Base-by-base conservation (phyloP, 2,888 invertebrate genomes). In the Cryptophagus acutangulus region DNA sequence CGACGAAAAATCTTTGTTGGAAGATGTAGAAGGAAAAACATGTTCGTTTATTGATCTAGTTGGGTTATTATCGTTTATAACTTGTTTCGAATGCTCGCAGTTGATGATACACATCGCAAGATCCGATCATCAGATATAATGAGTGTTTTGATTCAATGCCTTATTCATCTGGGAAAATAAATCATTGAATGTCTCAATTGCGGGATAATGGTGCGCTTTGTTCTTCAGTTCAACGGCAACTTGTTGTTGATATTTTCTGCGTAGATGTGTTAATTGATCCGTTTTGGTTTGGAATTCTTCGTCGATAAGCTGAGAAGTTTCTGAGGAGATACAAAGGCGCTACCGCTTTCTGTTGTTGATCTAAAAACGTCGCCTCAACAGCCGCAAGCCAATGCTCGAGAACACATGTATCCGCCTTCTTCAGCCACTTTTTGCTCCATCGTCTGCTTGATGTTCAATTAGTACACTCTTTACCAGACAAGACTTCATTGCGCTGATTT, bases 361-460 rank as follows among this genome's bases (percentile, higher is more conserved):
- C 58, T 59, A 60, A 61, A 60, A 61, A 61, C 59, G 54, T 60
- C 59, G 55, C 55, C 53, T 52, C 52, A 50, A 48, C 49, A 53
- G 51, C 53, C 54, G 51, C 52, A 49, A 54, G 51, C 53, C 54
- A 51, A 54, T 58, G 60, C 56, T 47, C 53, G 50, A 57, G 58
- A 62, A 63, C 62, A 63, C 59, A 59, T 62, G 59, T 62, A 62
- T 49, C 58, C 55, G 55, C 57, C 55, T 56, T 52, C 57, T 53
- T 48, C 48, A 49, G 48, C 49, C 50, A 48, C 57, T 60, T 61
- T 61, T 61, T 59, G 54, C 52, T 45, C 44, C 46, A 47, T 43
- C 46, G 51, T 52, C 54, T 49, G 44, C 48, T 55, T 43, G 52
- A 40, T 51, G 55, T 58, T 60, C 58, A 59, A 58, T 60, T 60